Evolutionary conservation across 92 coral and sea anemone genomes (phyloP).

Genomic region (Isaurus tuberculatus): DNA sequence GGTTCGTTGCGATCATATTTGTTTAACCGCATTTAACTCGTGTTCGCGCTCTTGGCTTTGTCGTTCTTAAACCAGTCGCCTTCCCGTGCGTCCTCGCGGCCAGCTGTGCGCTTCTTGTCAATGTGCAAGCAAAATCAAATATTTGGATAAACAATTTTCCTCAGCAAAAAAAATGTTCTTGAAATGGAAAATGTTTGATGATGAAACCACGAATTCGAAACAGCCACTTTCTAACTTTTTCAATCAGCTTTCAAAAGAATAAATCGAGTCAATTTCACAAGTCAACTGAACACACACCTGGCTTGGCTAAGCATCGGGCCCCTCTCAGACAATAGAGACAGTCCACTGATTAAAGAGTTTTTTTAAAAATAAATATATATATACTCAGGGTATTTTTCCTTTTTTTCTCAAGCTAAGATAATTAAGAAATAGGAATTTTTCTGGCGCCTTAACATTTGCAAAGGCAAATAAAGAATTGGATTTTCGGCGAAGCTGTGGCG

Average conservation of each 20-base stretch:
- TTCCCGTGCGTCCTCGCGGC: constrained; percentile 48
- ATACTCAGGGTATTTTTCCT: background rate
- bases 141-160: constrained; percentile 26
- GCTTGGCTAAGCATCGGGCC: constrained; percentile 1
- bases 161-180: background rate
- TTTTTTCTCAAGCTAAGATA: constrained; percentile 19
- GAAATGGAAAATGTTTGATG: background rate
- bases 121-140: constrained; percentile 39
- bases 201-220: background rate
- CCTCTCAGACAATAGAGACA: constrained; percentile 13
- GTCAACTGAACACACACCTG: constrained; percentile 39
- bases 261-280: background rate
- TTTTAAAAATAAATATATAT: background rate
- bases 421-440: background rate
- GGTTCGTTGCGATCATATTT: constrained; percentile 6
- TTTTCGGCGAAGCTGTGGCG: constrained; percentile 5
- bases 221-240: constrained; percentile 20
- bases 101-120: constrained; percentile 23
- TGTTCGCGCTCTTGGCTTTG: constrained; percentile 43
- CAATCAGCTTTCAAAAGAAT: constrained; percentile 6
- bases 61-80: constrained; percentile 18
- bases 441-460: background rate
- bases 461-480: background rate
- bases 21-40: background rate
- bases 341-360: constrained; percentile 29